Conservation (phyloP, 2,888 invertebrate genomes). For the Torymus texanus region DNA sequence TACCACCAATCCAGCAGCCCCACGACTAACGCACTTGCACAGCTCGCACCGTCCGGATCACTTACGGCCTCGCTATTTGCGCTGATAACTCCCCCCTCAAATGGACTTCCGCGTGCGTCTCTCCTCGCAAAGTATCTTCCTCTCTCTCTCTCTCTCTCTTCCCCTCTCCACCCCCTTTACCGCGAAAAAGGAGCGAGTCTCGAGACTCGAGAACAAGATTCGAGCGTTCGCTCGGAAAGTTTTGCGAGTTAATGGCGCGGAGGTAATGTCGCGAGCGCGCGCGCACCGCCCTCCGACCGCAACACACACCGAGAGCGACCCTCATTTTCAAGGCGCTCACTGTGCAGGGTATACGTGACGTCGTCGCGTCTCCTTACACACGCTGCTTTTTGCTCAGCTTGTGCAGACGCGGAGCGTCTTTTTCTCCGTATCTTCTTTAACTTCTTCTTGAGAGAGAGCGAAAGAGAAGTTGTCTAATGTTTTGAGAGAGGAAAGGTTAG, state of each 20-base stretch:
- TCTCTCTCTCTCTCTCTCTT: no score
- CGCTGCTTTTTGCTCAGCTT: background rate
- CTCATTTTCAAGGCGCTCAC: constrained; percentile 57
- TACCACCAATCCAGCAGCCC: no score
- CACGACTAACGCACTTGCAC: background rate
- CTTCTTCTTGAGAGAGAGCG: no score
- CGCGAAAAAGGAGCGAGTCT: constrained; percentile 52
- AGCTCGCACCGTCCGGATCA: background rate
- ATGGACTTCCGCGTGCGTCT: constrained; percentile 62
- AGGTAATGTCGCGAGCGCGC: constrained; percentile 70
- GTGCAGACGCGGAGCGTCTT: no score
- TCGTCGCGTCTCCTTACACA: background rate
- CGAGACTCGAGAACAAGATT: constrained; percentile 73
- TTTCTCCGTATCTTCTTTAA: no score
- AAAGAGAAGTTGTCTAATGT: no score
- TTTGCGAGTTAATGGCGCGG: constrained; percentile 75
- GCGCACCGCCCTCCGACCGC: constrained; percentile 68
- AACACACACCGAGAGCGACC: constrained; percentile 65
- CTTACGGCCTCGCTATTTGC: constrained; percentile 61
- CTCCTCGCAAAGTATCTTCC: background rate
- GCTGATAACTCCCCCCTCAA: constrained; percentile 68
- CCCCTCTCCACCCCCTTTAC: no score
- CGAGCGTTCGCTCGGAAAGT: constrained; percentile 70
- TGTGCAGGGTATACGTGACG: constrained; percentile 17
- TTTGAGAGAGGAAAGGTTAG: no score